Conservation (phyloP, 2,797 vertebrate species). For the Aythya fuligula region DNA sequence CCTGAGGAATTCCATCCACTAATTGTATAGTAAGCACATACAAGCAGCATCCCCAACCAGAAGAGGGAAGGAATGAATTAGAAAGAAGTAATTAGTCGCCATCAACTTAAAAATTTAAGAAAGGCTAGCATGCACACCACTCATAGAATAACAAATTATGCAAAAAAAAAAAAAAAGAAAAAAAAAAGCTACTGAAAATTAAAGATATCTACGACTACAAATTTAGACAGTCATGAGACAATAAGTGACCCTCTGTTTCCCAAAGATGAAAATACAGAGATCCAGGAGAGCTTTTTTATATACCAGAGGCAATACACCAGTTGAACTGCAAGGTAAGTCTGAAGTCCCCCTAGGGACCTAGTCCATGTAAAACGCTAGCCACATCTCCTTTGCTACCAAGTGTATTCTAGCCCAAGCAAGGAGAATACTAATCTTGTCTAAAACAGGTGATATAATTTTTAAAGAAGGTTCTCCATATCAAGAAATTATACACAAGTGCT, state of each 20-base stretch:
- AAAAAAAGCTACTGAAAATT: background rate
- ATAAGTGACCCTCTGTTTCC: background rate
- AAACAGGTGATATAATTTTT: background rate
- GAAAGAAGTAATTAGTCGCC: background rate
- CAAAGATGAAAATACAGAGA: background rate
- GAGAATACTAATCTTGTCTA: background rate
- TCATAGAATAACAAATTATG: background rate
- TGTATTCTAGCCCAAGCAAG: background rate
- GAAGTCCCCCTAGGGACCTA: background rate
- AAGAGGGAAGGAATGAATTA: background rate
- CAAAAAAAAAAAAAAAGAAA: background rate
- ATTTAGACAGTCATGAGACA: background rate
- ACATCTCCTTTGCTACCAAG: background rate
- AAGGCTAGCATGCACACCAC: background rate
- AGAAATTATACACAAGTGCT: background rate
- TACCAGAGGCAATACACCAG: background rate
- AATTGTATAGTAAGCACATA: background rate
- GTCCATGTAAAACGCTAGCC: background rate
- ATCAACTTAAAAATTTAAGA: background rate
- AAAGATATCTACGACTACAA: background rate
- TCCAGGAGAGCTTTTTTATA: background rate
- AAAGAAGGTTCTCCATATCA: background rate
- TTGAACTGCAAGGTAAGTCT: background rate
- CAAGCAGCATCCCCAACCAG: background rate
- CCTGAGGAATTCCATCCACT: background rate